phyloP scores from a whole-genome alignment of 1,140 invertebrate species.

The Anthonomus grandis region DNA sequence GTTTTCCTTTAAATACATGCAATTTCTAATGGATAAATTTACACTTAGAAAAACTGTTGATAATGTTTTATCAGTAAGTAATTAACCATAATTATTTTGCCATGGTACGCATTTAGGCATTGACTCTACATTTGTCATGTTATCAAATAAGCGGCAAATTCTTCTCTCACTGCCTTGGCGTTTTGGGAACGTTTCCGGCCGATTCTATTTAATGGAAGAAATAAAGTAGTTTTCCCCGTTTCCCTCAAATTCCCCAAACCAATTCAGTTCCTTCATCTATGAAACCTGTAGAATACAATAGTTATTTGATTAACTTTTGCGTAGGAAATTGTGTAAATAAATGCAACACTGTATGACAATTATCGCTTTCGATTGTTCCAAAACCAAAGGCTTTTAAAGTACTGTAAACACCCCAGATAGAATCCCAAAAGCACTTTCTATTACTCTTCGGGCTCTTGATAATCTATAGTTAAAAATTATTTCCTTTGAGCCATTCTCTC shows the following conservation, averaged over 20 bases:
- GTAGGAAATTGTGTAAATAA: neutral
- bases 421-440: neutral
- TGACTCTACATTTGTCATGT: neutral
- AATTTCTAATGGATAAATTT: no score
- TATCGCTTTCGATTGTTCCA: neutral
- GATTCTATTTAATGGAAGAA: neutral
- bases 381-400: neutral
- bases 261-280: neutral
- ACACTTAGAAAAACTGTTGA: neutral
- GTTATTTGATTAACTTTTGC: neutral
- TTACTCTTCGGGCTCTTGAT: neutral
- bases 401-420: neutral
- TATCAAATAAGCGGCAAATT: neutral
- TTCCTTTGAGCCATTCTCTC: neutral
- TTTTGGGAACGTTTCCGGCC: no score
- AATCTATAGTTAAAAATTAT: neutral
- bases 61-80: neutral
- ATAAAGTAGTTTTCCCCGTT: neutral
- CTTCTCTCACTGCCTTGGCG: neutral
- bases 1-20: no score
- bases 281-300: neutral
- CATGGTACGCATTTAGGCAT: neutral
- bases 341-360: neutral
- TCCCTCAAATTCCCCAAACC: neutral
- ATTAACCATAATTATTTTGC: slow-evolving; percentile 2